These are phyloP conservation scores for Listronotus oregonensis DNA, from an alignment of 1,140 invertebrate genomes.

Conservation along the genomic window DNA sequence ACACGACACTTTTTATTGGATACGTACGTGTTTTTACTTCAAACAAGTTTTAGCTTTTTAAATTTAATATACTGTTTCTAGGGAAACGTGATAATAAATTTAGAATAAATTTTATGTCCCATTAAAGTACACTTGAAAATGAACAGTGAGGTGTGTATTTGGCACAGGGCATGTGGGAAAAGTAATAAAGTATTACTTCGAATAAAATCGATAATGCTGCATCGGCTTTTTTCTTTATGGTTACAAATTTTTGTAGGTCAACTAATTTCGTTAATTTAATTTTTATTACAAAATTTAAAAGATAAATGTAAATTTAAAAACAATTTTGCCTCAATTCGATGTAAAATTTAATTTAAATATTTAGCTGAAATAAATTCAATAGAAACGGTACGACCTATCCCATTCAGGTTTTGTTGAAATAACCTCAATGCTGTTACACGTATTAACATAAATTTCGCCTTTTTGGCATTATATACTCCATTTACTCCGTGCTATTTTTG, in stretches of 20 bases:
- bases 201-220: constrained; percentile 39
- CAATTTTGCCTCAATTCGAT: constrained; percentile 6
- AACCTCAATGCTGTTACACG: constrained; percentile 10
- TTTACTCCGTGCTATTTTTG: constrained; percentile 1
- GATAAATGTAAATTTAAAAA: constrained; percentile 6
- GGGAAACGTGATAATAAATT: constrained; percentile 10
- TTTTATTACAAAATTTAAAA: constrained; percentile 8
- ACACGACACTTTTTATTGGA: constrained; percentile 11
- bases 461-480: constrained; percentile 7
- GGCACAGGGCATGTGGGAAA: constrained; percentile 37
- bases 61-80: constrained; percentile 7
- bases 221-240: constrained; percentile 34
- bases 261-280: constrained; percentile 17
- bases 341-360: constrained; percentile 21
- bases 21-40: constrained; percentile 10
- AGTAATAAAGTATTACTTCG: constrained; percentile 40
- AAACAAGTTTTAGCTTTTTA: constrained; percentile 11
- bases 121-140: constrained; percentile 33
- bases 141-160: constrained; percentile 41
- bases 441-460: constrained; percentile 24
- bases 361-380: constrained; percentile 14
- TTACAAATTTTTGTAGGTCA: constrained; percentile 18
- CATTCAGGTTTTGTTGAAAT: constrained; percentile 16
- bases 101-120: constrained; percentile 35
- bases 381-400: too few species aligned